phyloP scores from a whole-genome alignment of 1,140 invertebrate genomes.

The Sinella curviseta region DNA sequence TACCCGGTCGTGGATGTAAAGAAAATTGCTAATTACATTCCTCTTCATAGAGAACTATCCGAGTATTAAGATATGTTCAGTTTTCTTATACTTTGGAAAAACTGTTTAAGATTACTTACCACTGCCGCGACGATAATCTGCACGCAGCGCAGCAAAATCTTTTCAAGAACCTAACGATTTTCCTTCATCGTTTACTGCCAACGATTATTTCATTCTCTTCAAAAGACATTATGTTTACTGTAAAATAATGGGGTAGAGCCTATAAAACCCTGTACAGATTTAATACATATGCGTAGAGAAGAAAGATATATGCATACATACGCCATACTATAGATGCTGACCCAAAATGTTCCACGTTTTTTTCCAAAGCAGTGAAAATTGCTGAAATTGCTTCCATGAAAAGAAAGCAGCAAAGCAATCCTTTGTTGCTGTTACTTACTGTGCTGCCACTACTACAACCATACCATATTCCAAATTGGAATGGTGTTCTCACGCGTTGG shows the following conservation, averaged over 20 bases:
- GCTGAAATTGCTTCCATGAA: background rate
- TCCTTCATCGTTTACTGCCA: background rate
- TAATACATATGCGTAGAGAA: no score
- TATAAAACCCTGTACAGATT: background rate
- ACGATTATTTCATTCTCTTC: background rate
- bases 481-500: constrained; percentile 36
- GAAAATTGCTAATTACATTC: no score
- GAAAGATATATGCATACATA: background rate
- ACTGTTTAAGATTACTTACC: no score
- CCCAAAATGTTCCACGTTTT: background rate
- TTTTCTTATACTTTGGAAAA: no score
- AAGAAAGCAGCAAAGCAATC: background rate
- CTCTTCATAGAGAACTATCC: no score
- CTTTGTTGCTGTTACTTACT: background rate
- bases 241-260: background rate
- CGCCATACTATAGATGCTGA: background rate
- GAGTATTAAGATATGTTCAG: no score
- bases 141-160: background rate
- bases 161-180: background rate
- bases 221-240: background rate
- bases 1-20: no score
- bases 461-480: background rate
- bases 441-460: background rate
- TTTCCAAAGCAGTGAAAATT: background rate
- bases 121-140: no score